Evolutionary conservation across 1,140 invertebrate genomes (phyloP).

Genomic region (Steinernema khuongi): DNA sequence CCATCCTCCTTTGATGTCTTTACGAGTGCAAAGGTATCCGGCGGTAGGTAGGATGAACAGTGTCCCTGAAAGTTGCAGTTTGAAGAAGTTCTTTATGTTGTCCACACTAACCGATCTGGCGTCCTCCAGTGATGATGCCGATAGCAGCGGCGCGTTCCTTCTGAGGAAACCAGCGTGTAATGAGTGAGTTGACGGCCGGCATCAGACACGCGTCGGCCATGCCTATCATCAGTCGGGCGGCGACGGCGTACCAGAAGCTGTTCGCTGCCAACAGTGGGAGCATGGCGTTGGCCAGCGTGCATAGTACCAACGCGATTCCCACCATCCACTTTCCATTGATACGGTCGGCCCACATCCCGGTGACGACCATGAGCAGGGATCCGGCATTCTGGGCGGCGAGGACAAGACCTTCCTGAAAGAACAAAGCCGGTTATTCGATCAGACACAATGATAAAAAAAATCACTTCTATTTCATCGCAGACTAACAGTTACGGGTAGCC

Average conservation of each 20-base stretch:
- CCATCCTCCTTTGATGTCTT: conserved; percentile 54
- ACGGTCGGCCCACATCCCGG: conserved; percentile 51
- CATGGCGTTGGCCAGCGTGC: conserved; percentile 48
- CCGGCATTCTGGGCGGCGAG: conserved; percentile 57
- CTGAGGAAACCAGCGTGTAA: conserved; percentile 55
- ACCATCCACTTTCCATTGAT: conserved; percentile 58
- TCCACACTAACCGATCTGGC: conserved; percentile 47
- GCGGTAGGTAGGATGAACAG: conserved; percentile 57
- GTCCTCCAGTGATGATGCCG: conserved; percentile 56
- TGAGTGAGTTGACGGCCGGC: conserved; percentile 54
- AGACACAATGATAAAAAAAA: not conserved
- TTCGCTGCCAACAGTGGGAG: conserved; percentile 48
- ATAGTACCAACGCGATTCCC: conserved; percentile 40
- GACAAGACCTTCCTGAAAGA: conserved; percentile 53
- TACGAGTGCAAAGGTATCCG: conserved; percentile 55
- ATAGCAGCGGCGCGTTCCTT: conserved; percentile 55
- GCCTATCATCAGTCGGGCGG: conserved; percentile 48
- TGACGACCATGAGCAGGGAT: conserved; percentile 52
- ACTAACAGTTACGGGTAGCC: no score
- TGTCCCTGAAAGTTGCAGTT: conserved; percentile 42
- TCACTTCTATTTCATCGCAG: not conserved
- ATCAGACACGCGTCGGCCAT: conserved; percentile 55
- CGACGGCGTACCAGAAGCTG: conserved; percentile 52
- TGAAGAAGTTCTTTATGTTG: not conserved
- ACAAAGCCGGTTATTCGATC: conserved; percentile 19